phyloP scores from a whole-genome alignment of 2,113 vertebrate species.

The Tichodroma muraria region DNA sequence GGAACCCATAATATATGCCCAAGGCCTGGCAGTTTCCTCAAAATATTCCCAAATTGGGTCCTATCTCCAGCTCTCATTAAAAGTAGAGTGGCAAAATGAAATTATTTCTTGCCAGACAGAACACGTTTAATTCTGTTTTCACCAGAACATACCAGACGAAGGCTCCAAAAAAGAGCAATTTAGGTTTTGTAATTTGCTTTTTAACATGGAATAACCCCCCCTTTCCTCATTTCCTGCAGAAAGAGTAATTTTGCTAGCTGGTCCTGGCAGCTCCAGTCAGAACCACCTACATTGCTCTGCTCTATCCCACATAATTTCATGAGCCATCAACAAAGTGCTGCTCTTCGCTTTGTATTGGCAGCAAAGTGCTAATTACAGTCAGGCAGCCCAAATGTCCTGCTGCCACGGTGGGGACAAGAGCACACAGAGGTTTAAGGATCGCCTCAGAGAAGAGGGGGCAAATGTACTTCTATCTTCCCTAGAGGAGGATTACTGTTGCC shows the following conservation, averaged over 20 bases:
- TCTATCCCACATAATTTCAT: neutral
- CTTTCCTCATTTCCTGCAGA: neutral
- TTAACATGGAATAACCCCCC: neutral
- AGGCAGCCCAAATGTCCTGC: neutral
- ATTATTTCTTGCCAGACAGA: neutral
- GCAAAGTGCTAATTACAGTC: neutral
- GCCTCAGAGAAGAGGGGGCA: neutral
- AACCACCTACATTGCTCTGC: slow-evolving; percentile 1
- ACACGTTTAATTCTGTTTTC: neutral
- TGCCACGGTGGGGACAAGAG: fast-evolving
- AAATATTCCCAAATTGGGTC: neutral
- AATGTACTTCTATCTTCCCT: neutral
- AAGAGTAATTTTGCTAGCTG: neutral
- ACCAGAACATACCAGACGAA: neutral
- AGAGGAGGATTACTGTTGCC: neutral
- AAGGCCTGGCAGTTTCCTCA: neutral
- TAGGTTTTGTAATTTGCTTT: neutral
- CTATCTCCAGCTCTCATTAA: neutral
- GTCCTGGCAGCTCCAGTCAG: slow-evolving; percentile 6
- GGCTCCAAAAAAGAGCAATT: neutral
- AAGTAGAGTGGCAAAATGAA: neutral
- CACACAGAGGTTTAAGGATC: neutral
- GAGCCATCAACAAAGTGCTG: neutral
- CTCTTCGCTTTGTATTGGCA: neutral
- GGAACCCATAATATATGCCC: neutral